phyloP scores from a whole-genome alignment of 2,888 invertebrate species.

The Tortricodes alternella region DNA sequence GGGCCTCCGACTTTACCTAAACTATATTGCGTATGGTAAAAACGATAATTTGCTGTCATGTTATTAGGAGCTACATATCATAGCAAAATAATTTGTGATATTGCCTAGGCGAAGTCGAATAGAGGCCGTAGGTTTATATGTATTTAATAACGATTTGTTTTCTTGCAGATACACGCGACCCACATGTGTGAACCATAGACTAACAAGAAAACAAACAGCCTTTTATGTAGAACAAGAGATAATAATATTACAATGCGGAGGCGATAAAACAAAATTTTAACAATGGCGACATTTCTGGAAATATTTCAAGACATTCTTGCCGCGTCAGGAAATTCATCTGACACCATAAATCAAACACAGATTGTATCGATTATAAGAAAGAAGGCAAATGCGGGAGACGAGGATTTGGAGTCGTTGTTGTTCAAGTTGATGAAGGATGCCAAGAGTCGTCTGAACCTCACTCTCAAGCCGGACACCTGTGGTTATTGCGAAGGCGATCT shows the following conservation, averaged over 20 bases:
- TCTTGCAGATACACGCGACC: not conserved
- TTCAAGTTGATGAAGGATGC: conserved; percentile 68
- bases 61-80: no score
- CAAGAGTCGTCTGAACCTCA: conserved; percentile 57
- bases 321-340: conserved; percentile 68
- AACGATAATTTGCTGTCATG: no score
- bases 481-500: conserved; percentile 84
- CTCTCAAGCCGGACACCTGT: conserved; percentile 59
- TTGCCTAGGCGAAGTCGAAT: no score
- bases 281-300: conserved; percentile 66
- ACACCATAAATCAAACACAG: conserved; percentile 65
- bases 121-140: no score
- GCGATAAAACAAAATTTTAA: conserved; percentile 34
- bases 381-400: conserved; percentile 54
- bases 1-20: no score
- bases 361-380: conserved; percentile 65
- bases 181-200: not conserved
- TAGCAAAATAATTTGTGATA: no score
- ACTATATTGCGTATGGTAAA: no score
- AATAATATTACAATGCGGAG: not conserved
- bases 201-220: no score
- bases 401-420: conserved; percentile 60
- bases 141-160: no score
- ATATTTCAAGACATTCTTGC: conserved; percentile 75
- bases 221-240: not conserved